These are phyloP conservation scores for Argyresthia goedartella DNA, from an alignment of 2,888 invertebrate genomes.

Conservation along the genomic window DNA sequence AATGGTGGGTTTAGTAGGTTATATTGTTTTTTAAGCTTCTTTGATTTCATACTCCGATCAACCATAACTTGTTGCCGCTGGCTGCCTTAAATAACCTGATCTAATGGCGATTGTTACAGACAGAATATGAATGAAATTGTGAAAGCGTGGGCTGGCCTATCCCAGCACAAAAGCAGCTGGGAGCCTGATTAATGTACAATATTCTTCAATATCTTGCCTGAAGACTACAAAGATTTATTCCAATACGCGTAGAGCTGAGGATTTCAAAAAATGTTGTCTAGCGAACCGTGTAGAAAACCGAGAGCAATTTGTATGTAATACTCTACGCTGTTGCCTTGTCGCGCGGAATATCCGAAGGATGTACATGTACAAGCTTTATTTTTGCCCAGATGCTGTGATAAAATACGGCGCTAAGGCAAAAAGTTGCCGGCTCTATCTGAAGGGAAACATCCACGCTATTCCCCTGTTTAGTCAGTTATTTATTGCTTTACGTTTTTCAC, in stretches of 20 bases:
- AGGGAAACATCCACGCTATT: conserved; percentile 3
- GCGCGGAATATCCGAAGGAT: not conserved
- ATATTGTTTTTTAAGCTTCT: no score
- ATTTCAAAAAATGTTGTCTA: not conserved
- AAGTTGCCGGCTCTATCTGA: conserved; percentile 4
- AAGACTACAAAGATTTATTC: not conserved
- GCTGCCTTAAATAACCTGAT: conserved; percentile 10
- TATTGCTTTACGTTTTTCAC: conserved; percentile 15
- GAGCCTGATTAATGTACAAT: not conserved
- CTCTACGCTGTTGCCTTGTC: not conserved
- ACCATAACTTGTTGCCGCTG: conserved; percentile 1
- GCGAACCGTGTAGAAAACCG: no score
- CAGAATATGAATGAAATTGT: conserved; percentile 20
- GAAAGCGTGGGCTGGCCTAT: conserved; percentile 8
- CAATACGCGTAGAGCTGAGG: not conserved
- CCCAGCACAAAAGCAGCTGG: conserved; percentile 1
- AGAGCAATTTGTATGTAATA: not conserved
- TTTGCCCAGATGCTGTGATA: conserved; percentile 4
- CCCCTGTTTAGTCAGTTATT: conserved; percentile 12
- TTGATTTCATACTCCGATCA: no score
- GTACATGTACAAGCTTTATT: not conserved
- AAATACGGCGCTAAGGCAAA: conserved; percentile 4
- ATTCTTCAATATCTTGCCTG: not conserved
- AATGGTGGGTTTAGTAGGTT: no score
- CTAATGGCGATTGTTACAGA: conserved; percentile 9